A percentile compares a stretch with the other conserved stretches of the same genome.
Conservation (phyloP, 2,797 vertebrate species). For the Anguilla pacifica region DNA sequence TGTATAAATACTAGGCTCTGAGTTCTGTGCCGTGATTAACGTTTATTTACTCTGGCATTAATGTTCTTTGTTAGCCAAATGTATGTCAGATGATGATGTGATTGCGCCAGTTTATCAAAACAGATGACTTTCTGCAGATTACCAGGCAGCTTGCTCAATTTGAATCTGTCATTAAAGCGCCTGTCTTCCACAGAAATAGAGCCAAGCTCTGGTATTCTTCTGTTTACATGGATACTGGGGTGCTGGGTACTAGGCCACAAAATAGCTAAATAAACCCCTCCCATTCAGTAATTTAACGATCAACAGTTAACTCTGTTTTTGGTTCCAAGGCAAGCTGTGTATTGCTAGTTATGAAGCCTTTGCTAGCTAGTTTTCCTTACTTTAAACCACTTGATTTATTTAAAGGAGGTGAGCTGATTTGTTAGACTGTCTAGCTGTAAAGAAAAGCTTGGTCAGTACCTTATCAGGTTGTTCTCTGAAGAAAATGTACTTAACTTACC, state of each 20-base stretch:
- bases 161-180: not conserved
- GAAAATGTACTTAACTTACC: not conserved
- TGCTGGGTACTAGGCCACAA: not conserved
- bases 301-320: no score
- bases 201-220: not conserved
- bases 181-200: not conserved
- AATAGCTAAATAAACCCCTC: not conserved
- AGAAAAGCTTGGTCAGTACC: not conserved
- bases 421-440: not conserved
- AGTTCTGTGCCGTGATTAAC: not conserved
- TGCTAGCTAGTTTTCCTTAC: not conserved
- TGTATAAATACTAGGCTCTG: not conserved
- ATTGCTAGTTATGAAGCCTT: not conserved
- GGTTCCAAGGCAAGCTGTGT: no score
- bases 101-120: slow-evolving; percentile 46
- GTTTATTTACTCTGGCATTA: slow-evolving; percentile 9
- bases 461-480: not conserved
- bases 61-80: slow-evolving; percentile 11
- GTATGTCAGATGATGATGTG: slow-evolving; percentile 3
- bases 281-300: not conserved
- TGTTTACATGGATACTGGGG: not conserved
- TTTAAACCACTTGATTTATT: not conserved
- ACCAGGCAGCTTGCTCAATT: slow-evolving; percentile 13
- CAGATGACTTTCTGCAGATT: slow-evolving; percentile 37
- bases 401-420: not conserved